A percentile compares a stretch with the other conserved stretches of the same genome.
phyloP scores from a whole-genome alignment of 1,140 invertebrate genomes.

The Papilio machaon region DNA sequence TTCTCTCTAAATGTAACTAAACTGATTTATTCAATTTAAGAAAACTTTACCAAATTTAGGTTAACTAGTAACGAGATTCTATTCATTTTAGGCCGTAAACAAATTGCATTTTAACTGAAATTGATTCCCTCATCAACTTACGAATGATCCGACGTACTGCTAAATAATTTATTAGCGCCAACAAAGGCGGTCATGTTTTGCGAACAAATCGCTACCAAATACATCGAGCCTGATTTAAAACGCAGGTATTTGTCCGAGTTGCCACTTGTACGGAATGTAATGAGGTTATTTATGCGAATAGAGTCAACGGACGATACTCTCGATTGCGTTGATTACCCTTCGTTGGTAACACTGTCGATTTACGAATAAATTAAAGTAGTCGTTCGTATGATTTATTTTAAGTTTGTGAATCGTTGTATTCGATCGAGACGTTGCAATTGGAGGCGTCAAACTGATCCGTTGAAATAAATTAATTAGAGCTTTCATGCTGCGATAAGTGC shows the following conservation, averaged over 20 bases:
- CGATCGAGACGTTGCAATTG: conserved; percentile 25
- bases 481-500: neutral
- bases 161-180: conserved; percentile 63
- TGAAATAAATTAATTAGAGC: conserved; percentile 36
- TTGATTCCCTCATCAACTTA: conserved; percentile 29
- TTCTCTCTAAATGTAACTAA: too few species aligned
- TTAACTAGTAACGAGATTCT: neutral
- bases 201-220: conserved; percentile 59
- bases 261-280: conserved; percentile 56
- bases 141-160: conserved; percentile 30
- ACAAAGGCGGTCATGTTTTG: conserved; percentile 59
- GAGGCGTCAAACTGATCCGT: neutral
- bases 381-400: conserved; percentile 20
- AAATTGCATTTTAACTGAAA: conserved; percentile 10
- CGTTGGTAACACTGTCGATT: conserved; percentile 24
- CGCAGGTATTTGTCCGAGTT: conserved; percentile 71
- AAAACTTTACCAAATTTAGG: conserved; percentile 3
- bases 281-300: conserved; percentile 63
- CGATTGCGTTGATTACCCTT: conserved; percentile 57
- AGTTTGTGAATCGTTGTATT: neutral
- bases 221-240: conserved; percentile 66
- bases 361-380: neutral
- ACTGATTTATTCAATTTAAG: neutral
- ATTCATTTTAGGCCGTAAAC: neutral
- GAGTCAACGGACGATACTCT: conserved; percentile 50